Conservation (phyloP, 2,888 invertebrate genomes). For the Torymus tubicola region DNA sequence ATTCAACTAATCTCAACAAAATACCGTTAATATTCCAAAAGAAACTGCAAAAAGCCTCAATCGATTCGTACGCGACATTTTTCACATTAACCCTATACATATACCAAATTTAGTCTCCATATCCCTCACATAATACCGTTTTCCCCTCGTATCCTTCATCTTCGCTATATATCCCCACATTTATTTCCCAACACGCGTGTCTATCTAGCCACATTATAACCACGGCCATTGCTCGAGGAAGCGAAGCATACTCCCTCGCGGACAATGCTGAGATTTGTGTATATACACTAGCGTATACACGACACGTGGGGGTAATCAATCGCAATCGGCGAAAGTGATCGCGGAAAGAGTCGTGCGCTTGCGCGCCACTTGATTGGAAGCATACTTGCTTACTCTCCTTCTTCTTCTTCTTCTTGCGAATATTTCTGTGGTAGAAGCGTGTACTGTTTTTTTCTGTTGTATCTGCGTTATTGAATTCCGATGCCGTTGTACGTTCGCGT, state of each 20-base stretch:
- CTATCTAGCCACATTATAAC: too few relatives aligned
- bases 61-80: too few relatives aligned
- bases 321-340: slow-evolving; percentile 55
- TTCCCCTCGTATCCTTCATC: too few relatives aligned
- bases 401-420: not conserved
- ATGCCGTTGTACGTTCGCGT: not conserved
- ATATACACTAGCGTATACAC: not conserved
- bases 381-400: too few relatives aligned
- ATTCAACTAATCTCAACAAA: too few relatives aligned
- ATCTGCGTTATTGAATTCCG: slow-evolving; percentile 1
- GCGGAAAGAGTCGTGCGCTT: slow-evolving; percentile 40
- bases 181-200: too few relatives aligned
- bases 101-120: too few relatives aligned
- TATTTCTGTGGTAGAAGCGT: slow-evolving; percentile 20
- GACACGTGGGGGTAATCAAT: slow-evolving; percentile 41
- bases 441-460: not conserved
- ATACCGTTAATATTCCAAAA: too few relatives aligned
- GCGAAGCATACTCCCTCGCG: slow-evolving; percentile 9
- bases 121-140: too few relatives aligned
- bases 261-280: slow-evolving; percentile 43
- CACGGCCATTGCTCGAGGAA: not conserved
- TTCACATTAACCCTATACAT: too few relatives aligned
- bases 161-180: too few relatives aligned
- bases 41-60: too few relatives aligned
- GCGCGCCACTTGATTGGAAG: slow-evolving; percentile 22